Conservation (phyloP, 2,797 vertebrate genomes). For the Psittacula derbiana region DNA sequence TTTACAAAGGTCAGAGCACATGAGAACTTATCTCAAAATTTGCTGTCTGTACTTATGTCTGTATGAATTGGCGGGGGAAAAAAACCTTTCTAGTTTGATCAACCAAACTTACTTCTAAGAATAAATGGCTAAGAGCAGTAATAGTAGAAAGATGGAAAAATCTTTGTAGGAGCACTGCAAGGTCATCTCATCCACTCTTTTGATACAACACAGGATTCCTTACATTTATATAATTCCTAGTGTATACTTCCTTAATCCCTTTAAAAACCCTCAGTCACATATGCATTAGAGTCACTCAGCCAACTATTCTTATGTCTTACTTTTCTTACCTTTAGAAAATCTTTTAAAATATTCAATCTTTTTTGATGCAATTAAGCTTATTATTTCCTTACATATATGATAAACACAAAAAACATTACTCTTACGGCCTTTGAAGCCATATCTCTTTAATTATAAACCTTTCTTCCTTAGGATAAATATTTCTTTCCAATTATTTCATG, state of each 20-base stretch:
- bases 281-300: background rate
- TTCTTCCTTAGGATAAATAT: background rate
- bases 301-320: background rate
- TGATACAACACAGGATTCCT: background rate
- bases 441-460: background rate
- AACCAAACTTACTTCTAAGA: background rate
- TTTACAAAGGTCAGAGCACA: background rate
- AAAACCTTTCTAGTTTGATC: background rate
- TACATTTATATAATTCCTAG: background rate
- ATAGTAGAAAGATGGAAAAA: background rate
- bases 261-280: background rate
- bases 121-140: background rate
- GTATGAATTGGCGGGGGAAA: background rate
- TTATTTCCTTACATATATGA: background rate
- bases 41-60: background rate
- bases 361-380: background rate
- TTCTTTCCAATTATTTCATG: background rate
- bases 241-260: background rate
- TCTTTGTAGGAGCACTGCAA: background rate
- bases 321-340: background rate
- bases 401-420: background rate
- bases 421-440: background rate
- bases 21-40: background rate
- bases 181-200: background rate
- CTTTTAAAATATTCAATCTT: background rate